Base-by-base conservation (phyloP, 2,888 invertebrate genomes). In the Aphodius granarius region DNA sequence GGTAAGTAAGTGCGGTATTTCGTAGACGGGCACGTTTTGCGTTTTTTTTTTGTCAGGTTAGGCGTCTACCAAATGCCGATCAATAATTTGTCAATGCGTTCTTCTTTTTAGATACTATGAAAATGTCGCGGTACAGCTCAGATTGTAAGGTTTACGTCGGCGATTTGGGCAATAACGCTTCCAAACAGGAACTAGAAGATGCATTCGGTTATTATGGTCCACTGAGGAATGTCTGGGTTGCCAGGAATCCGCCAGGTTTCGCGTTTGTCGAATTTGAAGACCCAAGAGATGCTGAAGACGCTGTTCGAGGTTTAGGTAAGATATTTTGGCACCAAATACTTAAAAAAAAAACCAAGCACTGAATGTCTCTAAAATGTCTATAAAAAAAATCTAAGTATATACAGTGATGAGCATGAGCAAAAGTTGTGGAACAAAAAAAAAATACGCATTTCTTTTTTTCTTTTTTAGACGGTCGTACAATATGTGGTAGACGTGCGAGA, bases 81-180 rank as follows among this genome's bases (percentile, higher is more conserved):
- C 19, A 19, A 62, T 23, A 71, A 71, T 71, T 16, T 71, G 19
- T 62, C n/a, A 71, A 62, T 73, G 21, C n/a, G n/a, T n/a, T n/a
- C n/a, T n/a, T n/a, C n/a, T 66, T 43, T 43, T 43, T 73, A 43
- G 66, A 43, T 43, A 64, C 64, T 73, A 20, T 72, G 63, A 88
- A 88, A 85, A 94, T 94, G 93, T 94, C 94, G 80, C 91, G 94
- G 76, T 93, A 94, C 85, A 93, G 94, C 80, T 91, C 92, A 75
- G 97, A 97, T 88, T 96, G 97, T 85, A 98, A 98, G 88, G 95
- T 98, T 70, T 98, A 98, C 87, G 97, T 98, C 20, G 98, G 98
- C 73, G 97, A 98, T 89, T 90, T 98, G 84, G 97, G 97, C 70
- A 94, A 93, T 84, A 94, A 92, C 83, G 97, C 97, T 43, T 95